phyloP scores from a whole-genome alignment of 2,888 invertebrate genomes.

The Diploptera punctata region DNA sequence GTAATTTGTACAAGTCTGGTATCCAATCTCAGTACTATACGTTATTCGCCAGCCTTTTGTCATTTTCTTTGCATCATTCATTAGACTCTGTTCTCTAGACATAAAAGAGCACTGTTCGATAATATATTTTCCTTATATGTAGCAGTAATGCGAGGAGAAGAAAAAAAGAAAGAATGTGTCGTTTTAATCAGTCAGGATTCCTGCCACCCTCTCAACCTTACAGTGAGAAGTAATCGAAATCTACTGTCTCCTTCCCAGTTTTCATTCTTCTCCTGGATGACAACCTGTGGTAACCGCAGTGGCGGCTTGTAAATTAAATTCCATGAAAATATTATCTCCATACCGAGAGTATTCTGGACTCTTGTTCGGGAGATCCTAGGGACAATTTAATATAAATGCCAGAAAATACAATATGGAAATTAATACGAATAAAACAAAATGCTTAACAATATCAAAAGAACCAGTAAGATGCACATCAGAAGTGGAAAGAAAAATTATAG shows the following conservation, averaged over 20 bases:
- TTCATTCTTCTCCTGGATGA: constrained; percentile 18
- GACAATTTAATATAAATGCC: too few relatives aligned
- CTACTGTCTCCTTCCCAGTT: neutral
- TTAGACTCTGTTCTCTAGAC: neutral
- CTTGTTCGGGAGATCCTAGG: too few relatives aligned
- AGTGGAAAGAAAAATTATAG: too few relatives aligned
- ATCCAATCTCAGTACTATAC: too few relatives aligned
- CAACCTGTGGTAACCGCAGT: constrained; percentile 6
- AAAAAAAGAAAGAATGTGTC: constrained; percentile 24
- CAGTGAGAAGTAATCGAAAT: constrained; percentile 30
- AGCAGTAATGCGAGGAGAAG: neutral
- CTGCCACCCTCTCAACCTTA: neutral
- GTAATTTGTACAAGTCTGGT: too few relatives aligned
- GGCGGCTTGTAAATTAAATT: constrained; percentile 19
- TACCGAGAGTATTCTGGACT: too few relatives aligned
- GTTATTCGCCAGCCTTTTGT: neutral
- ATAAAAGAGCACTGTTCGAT: neutral
- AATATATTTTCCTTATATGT: constrained; percentile 6
- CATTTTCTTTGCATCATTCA: neutral
- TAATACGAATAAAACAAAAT: too few relatives aligned
- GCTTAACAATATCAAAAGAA: too few relatives aligned
- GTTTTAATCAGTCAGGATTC: constrained; percentile 37
- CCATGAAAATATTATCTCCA: too few relatives aligned
- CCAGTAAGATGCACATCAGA: too few relatives aligned
- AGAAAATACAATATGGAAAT: too few relatives aligned